A percentile compares a stretch with the other conserved stretches of the same genome.
Conservation (phyloP, 2,888 invertebrate genomes). For the Brachypterus glaber region DNA sequence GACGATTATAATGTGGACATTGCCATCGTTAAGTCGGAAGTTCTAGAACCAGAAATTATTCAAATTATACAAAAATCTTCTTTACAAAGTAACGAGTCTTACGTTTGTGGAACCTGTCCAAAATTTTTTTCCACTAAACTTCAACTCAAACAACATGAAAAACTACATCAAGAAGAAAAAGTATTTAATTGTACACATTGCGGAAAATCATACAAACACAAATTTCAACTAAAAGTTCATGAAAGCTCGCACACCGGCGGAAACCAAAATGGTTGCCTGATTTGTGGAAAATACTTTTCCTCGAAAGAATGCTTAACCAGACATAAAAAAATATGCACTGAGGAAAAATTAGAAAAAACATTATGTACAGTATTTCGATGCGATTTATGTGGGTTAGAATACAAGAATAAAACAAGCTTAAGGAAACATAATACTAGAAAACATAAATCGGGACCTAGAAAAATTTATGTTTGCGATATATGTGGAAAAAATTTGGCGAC, state of each 20-base stretch:
- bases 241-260: constrained; percentile 47
- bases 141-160: constrained; percentile 41
- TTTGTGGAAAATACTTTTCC: constrained; percentile 45
- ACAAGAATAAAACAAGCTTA: constrained; percentile 11
- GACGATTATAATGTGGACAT: too few species aligned
- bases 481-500: constrained; percentile 33
- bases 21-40: too few species aligned
- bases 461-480: constrained; percentile 33
- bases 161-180: constrained; percentile 51
- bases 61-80: too few species aligned
- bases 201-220: constrained; percentile 34
- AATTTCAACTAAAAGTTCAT: constrained; percentile 44
- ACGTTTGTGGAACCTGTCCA: too few species aligned
- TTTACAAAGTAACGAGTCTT: too few species aligned
- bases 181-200: constrained; percentile 44
- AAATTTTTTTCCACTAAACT: too few species aligned
- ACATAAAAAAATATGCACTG: too few species aligned
- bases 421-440: constrained; percentile 12
- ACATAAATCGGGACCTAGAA: neutral
- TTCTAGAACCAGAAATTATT: too few species aligned
- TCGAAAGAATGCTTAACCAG: too few species aligned
- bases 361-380: too few species aligned
- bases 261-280: constrained; percentile 43
- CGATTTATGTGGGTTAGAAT: constrained; percentile 12
- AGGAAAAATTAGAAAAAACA: too few species aligned